Base-by-base conservation (phyloP, 2,113 vertebrate genomes). In the Myiozetetes cayanensis region DNA sequence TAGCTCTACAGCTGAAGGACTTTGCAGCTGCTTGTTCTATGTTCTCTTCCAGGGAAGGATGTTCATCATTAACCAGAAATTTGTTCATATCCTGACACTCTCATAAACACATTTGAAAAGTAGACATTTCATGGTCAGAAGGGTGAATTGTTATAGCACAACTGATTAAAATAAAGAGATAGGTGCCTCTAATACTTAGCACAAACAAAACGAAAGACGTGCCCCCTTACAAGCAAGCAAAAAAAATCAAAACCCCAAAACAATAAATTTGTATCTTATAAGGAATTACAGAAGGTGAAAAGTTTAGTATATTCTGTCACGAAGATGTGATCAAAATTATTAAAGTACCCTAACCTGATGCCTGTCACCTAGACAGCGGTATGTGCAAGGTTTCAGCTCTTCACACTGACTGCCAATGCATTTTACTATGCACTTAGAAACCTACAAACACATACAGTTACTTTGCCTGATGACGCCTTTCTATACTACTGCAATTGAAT, bases 361-460 rank as follows among this genome's bases (percentile, higher is more conserved):
- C 4, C 61, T 59, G 27, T 39, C 30, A 55, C 23, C 33, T 50
- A 55, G 14, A 12, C 76, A 79, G 53, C n/a, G 63, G 5, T 13
- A 50, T 24, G 10, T 43, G 15, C 50, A 80, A 24, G 7, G 30
- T 63, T 91, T 67, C 22, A 76, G 25, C 49, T 41, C 49, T 70
- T 52, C 27, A 37, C 15, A 4, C 4, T 43, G 35, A 55, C 20
- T 65, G 80, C 12, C 30, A 78, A 8, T 21, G 18, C 8, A 52
- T 71, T 88, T 82, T 47, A 58, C n/a, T 83, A 71, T 33, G 66
- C 27, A 62, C 50, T 77, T 62, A 35, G 41, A 87, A 86, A 76
- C 9, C 25, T 61, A 55, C 8, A 80, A 72, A 49, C 0, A 2
- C 11, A 44, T 27, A 27, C 2, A 37, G 9, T 18, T 47, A 59